phyloP scores from a whole-genome alignment of 2,797 vertebrate species.

The Helicolenus hilgendorfi region DNA sequence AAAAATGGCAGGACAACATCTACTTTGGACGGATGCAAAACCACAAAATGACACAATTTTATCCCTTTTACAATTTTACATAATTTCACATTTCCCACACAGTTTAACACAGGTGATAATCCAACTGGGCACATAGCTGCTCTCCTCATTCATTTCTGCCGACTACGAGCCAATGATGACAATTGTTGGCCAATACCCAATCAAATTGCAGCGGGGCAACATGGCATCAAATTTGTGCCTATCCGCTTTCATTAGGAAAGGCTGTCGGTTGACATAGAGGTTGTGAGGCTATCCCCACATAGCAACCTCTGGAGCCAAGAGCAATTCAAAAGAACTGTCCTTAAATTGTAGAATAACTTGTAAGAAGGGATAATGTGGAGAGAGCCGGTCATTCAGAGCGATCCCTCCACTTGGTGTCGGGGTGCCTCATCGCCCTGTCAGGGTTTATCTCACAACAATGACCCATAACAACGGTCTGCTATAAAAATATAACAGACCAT shows the following conservation, averaged over 20 bases:
- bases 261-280: not conserved
- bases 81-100: not conserved
- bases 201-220: not conserved
- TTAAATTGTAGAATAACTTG: not conserved
- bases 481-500: no score
- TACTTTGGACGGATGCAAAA: not conserved
- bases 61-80: not conserved
- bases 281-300: not conserved
- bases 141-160: not conserved
- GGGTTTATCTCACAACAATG: no score
- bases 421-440: no score
- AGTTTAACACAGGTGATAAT: not conserved
- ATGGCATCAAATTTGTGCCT: not conserved
- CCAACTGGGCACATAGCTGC: not conserved
- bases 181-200: not conserved
- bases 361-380: no score
- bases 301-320: not conserved
- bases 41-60: not conserved
- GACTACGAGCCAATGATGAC: not conserved
- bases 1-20: not conserved
- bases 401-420: no score
- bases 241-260: not conserved
- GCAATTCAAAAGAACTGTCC: not conserved
- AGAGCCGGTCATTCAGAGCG: no score
- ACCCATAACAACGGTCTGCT: no score